Percentiles rank a stretch among this genome's conserved stretches.
These are phyloP conservation scores for Propithecus perrieri DNA, from an alignment of 2,797 vertebrate genomes.

Conservation along the genomic window DNA sequence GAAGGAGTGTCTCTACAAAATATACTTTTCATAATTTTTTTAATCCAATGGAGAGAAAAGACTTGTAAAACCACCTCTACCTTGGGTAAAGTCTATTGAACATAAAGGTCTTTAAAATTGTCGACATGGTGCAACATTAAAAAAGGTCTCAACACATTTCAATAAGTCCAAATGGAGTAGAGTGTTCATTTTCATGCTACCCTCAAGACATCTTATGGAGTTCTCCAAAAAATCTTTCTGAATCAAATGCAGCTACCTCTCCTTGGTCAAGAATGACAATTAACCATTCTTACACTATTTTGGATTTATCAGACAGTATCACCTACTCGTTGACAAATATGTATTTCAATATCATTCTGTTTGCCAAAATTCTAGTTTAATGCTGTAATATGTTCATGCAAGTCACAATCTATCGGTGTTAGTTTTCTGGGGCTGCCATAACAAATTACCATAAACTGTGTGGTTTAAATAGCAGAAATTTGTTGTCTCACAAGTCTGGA, in stretches of 20 bases:
- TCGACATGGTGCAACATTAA: background rate
- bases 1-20: background rate
- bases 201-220: background rate
- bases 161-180: background rate
- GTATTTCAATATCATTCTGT: background rate
- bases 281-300: background rate
- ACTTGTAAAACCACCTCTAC: fast-evolving
- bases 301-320: background rate
- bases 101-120: background rate
- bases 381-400: background rate
- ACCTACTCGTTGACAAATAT: background rate
- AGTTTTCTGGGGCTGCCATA: background rate
- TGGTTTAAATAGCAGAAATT: background rate
- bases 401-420: background rate
- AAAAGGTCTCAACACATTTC: background rate
- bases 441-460: background rate
- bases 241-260: background rate
- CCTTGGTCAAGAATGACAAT: background rate
- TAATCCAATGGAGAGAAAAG: background rate
- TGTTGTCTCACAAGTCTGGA: background rate
- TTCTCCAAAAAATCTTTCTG: background rate
- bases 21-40: background rate
- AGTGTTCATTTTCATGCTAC: background rate
- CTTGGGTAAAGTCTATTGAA: background rate
- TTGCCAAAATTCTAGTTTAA: background rate